Conservation (phyloP, 2,113 vertebrate genomes). For the Notiomystis cincta region DNA sequence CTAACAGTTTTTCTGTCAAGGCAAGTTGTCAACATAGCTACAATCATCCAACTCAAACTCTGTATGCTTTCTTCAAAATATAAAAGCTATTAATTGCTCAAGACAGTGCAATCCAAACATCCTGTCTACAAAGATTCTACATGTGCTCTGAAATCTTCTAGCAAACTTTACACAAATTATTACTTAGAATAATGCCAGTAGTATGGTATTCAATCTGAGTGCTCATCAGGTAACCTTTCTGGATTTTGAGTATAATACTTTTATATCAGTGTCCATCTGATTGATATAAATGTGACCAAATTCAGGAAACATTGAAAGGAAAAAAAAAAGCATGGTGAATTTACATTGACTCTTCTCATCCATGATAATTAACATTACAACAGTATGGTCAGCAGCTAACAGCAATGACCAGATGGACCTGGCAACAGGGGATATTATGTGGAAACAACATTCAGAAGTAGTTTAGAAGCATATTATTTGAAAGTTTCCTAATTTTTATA, state of each 20-base stretch:
- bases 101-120: neutral
- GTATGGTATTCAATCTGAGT: neutral
- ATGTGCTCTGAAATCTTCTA: neutral
- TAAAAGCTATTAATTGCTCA: neutral
- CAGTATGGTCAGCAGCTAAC: neutral
- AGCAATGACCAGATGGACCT: neutral
- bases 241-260: neutral
- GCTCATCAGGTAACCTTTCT: neutral
- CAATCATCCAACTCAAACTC: neutral
- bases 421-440: neutral
- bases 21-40: neutral
- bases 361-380: neutral
- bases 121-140: neutral
- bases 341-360: neutral
- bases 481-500: neutral
- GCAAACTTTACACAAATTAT: neutral
- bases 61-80: neutral
- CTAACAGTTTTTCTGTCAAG: neutral
- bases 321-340: neutral
- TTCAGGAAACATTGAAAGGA: neutral
- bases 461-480: neutral
- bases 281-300: neutral
- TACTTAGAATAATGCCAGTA: neutral
- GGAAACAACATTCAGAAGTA: neutral
- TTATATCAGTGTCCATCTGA: neutral